phyloP scores from a whole-genome alignment of 2,797 vertebrate species.

The Acanthopagrus latus region DNA sequence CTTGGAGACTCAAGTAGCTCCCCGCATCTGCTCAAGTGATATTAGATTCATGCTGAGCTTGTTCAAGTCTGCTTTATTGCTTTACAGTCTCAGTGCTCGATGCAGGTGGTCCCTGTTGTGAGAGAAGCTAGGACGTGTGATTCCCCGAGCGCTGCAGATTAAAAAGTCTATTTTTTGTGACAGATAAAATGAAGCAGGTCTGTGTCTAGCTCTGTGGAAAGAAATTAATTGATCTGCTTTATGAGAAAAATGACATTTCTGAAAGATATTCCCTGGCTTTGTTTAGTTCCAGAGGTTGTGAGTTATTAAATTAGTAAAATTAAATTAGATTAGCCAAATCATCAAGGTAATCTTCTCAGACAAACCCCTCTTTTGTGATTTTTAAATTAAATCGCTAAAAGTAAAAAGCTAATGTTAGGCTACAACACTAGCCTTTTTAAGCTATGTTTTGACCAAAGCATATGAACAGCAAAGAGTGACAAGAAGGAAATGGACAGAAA shows the following conservation, averaged over 20 bases:
- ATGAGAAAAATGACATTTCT: background rate
- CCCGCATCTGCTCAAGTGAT: conserved; percentile 42
- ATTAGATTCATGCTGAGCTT: conserved; percentile 75
- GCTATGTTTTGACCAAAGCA: too few species aligned
- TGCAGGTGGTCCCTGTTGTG: conserved; percentile 34
- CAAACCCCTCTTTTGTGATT: too few species aligned
- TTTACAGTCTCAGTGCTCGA: conserved; percentile 39
- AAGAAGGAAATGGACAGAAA: too few species aligned
- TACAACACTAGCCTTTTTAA: too few species aligned
- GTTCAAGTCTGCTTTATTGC: conserved; percentile 74
- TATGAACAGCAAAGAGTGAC: too few species aligned
- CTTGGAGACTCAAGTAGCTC: conserved; percentile 46
- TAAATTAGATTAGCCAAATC: background rate
- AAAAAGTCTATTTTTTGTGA: background rate
- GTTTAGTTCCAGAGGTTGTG: background rate
- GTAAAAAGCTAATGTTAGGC: too few species aligned
- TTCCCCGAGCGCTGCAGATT: conserved; percentile 39
- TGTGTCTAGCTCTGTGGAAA: background rate
- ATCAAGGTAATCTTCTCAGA: too few species aligned
- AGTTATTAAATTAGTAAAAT: background rate
- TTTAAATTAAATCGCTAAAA: too few species aligned
- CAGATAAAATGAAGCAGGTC: conserved; percentile 12
- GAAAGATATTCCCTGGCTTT: background rate
- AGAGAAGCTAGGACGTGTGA: conserved; percentile 23
- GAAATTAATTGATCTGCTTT: background rate